Base-by-base conservation (phyloP, 2,113 vertebrate species). In the Brachyhypopomus gauderio region DNA sequence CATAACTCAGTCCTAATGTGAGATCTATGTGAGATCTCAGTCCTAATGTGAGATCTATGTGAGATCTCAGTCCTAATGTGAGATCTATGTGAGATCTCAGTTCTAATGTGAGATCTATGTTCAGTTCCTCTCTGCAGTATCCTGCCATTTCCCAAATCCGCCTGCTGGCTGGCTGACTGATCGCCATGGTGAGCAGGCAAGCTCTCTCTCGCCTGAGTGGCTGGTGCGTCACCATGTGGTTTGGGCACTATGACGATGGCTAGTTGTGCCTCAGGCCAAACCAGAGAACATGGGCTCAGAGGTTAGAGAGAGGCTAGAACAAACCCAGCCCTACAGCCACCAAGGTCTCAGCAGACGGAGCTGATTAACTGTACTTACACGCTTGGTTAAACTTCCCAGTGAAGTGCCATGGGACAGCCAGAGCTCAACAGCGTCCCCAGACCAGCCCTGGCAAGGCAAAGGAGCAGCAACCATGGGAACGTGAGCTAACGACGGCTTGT, bases 281-380 rank as follows among this genome's bases (percentile, higher is more conserved):
- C 79, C 83, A 82, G 41, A 87, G 81, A 16, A 77, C 66, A 86
- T 56, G 79, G 48, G 52, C 48, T 78, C 58, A 78, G 77, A 82
- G 76, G 80, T 86, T 81, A 81, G 36, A 5, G 20, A 63, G 69
- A 77, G 73, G 79, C 80, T 72, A 72, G 83, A 79, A 87, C 86
- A 86, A 78, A 56, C 66, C 62, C 78, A 67, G 14, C 22, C 55
- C 20, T 5, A 71, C 66, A 38, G 19, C 72, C 77, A 60, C 81
- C 48, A 41, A 75, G 80, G 20, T 34, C 52, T 62, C 36, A 12
- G 36, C 56, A 56, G n/a, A 78, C 81, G 76, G 71, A 45, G 66
- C 52, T 74, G 23, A 23, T 74, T 38, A 48, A 84, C 16, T 30
- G 41, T 30, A 77, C 25, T 64, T 27, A 76, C 27, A 25, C 73